These are phyloP conservation scores for Rhincodon typus DNA, from an alignment of 2,797 vertebrate genomes.

Conservation along the genomic window DNA sequence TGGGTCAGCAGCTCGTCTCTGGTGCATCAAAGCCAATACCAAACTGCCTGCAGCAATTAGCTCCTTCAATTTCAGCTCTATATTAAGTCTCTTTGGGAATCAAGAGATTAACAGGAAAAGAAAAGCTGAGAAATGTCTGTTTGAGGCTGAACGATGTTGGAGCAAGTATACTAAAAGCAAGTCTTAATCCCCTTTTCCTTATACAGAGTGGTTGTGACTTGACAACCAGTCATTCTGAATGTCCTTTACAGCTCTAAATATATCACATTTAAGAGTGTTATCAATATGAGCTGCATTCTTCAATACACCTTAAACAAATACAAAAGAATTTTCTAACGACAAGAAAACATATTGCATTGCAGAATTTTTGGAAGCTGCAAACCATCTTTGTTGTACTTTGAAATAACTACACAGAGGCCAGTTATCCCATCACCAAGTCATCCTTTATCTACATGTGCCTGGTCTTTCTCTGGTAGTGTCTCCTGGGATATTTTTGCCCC, in stretches of 20 bases:
- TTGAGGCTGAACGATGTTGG: background rate
- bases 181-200: background rate
- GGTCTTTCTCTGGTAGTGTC: too few species aligned
- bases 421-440: too few species aligned
- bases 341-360: background rate
- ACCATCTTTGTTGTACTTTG: background rate
- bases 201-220: background rate
- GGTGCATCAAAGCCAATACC: constrained; percentile 63
- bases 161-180: background rate
- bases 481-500: too few species aligned
- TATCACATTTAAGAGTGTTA: background rate
- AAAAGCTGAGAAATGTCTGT: background rate
- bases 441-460: too few species aligned
- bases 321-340: background rate
- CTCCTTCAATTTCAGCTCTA: constrained; percentile 55
- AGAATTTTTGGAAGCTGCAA: background rate
- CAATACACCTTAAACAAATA: background rate
- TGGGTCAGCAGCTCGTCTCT: constrained; percentile 50
- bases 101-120: constrained; percentile 6
- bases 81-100: constrained; percentile 68
- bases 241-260: background rate
- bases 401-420: too few species aligned
- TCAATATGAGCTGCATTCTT: background rate
- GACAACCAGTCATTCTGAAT: background rate
- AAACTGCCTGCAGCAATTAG: constrained; percentile 64